Evolutionary conservation across 37 sponge, comb jelly and placozoan species (phyloP), one percentile per base, ranked within the genome.

Genomic region (Theonella swinhoei): DNA sequence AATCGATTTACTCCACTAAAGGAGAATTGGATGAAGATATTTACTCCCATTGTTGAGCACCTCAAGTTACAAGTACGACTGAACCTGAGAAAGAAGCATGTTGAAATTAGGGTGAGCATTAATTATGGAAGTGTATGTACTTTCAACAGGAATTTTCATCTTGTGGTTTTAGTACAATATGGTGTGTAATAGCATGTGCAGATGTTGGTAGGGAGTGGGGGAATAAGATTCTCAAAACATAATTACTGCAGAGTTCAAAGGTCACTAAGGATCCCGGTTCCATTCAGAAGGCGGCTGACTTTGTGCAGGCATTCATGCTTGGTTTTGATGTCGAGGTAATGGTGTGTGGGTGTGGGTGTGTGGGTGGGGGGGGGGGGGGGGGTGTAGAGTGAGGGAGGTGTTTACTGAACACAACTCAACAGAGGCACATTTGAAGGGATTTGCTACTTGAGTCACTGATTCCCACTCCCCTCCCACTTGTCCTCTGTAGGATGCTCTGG

Each of bases 11-110:
- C 94, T 37, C 99, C 99, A 1, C 97, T 99, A 62, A 99, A 97
- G 84, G 98, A 99, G 75, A 90, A 85, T 88, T 99, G 99, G 99
- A 97, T 99, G 99, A 97, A 99, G 82, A 92, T 99, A 43, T 99
- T 96, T 85, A 97, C 97, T 9, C 97, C 99, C 20, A 76, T 97
- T 33, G 99, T 97, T 0, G 97, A 99, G 42, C 97, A 99, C 63
- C 83, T 99, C 64, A 95, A 99, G 75, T 90, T 99, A 1, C 95
- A 99, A 60, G 93, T 99, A 63, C 62, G 99, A 79, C 83, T 99
- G 39, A 99, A 99, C 72, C 75, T 97, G 26, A 95, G 91, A 64
- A 97, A 83, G 22, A 97, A 82, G 63, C 86, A 83, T 78, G 97
- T 99, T 0, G 99, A 99, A 74, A 65, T 99, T 39, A 93, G 80